Base-by-base conservation (phyloP, 2,888 invertebrate species). In the Branchellion lobata region DNA sequence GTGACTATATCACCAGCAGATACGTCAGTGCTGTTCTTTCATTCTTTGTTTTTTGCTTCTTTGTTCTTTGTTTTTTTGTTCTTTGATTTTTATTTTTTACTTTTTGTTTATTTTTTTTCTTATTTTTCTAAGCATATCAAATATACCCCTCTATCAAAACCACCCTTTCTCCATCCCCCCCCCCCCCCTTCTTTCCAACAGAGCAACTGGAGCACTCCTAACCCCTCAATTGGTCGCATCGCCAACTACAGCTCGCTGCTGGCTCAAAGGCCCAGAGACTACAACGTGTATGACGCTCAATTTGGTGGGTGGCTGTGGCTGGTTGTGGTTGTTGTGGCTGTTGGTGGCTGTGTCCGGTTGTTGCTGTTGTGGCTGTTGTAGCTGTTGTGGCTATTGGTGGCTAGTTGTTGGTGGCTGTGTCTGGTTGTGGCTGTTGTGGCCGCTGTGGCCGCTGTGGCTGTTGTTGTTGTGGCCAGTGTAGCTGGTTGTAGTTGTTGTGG, bases 181-280 rank as follows among this genome's bases (percentile, higher is more conserved):
- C n/a, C 40, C 40, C 5, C 5, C 40, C 8, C 40, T 8, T 21
- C 11, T 31, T 14, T n/a, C 24, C 69, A 24, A 29, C 84, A 89
- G 89, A 88, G 87, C 83, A 88, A 89, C 79, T 90, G 89, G 89
- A 88, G 89, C 65, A 85, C 86, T 68, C 97, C 94, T 86, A 90
- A 93, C 78, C 91, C 98, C 85, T 96, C 98, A 78, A 94, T 99
- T 88, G 99, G 99, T 85, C 91, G 97, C 84, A 91, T 99, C 80
- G 94, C 99, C 83, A 98, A 99, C 88, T 99, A 96, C 90, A 96
- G 96, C 82, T 95, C 96, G 18, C 91, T 99, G 80, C 91, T 97
- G 82, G 98, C 98, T 89, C 91, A 97, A 82, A 91, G 97, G 83
- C 92, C 96, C 87, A 95, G 96, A 85, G 96, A 96, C 88, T 97